Base-by-base conservation (phyloP, 2,113 vertebrate genomes). In the Tautogolabrus adspersus region DNA sequence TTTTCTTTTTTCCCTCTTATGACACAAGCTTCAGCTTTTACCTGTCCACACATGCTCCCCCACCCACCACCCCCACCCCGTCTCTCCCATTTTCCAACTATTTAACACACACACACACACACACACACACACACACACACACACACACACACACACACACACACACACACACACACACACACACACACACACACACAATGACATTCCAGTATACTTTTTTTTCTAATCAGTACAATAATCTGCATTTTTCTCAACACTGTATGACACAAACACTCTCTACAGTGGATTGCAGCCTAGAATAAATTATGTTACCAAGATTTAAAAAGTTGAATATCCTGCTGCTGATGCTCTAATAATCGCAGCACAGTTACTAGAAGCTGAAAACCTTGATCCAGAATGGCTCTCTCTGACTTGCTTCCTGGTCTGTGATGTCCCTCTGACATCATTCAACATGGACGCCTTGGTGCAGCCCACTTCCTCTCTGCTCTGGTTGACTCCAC, bases 341-440 rank as follows among this genome's bases (percentile, higher is more conserved):
- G 37, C 61, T 55, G 40, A 64, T 34, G 30, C 64, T 76, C 26
- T 13, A 2, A 6, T 65, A 13, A 65, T 16, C 46, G 10, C 19
- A 23, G 54, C 0, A 11, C n/a, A 38, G 26, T 37, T 12, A 51
- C 47, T 12, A 18, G 12, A 9, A 56, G 40, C 30, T 37, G 40
- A 18, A 46, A 7, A n/a, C 26, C 37, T 61, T 30, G 13, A 64
- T 61, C 44, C 47, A 42, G 8, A 60, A 47, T 44, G 21, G 68
- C 57, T 81, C 46, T 23, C 55, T 81, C 51, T 61, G 54, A 51
- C 12, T 67, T 19, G 42, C 82, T 86, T 90, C 82, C 88, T 87
- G 86, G 57, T 89, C 34, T 85, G 64, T 79, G 85, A 88, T 52
- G 84, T 46, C 47, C 65, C 30, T 58, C 30, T 86, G 80, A 89